Conservation (phyloP, 2,797 vertebrate genomes). For the Leucoraja ocellata region DNA sequence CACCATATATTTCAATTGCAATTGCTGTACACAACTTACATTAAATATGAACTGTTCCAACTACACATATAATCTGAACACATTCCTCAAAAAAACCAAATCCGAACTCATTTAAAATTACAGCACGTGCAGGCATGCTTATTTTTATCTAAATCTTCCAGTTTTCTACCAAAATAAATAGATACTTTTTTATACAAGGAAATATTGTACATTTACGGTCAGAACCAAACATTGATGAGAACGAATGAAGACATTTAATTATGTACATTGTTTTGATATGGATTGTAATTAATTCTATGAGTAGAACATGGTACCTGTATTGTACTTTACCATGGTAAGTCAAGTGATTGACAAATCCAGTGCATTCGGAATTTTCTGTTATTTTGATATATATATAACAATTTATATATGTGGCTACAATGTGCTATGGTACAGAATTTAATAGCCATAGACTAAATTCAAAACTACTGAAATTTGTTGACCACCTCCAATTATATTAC, state of each 20-base stretch:
- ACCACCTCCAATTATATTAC: neutral
- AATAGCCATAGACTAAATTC: neutral
- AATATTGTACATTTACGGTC: conserved; percentile 15
- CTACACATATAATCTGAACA: neutral
- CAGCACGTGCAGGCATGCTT: conserved; percentile 15
- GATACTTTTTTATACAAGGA: conserved; percentile 7
- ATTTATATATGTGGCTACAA: neutral
- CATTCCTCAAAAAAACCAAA: neutral
- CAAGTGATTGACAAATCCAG: neutral
- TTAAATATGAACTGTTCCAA: neutral
- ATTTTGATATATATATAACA: neutral
- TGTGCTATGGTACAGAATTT: neutral
- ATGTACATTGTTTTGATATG: neutral
- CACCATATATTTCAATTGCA: neutral
- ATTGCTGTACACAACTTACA: neutral
- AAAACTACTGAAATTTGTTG: neutral
- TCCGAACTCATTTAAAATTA: conserved; percentile 3
- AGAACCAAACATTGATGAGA: neutral
- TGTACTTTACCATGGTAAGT: neutral
- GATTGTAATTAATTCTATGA: too few species aligned
- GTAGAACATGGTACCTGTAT: neutral
- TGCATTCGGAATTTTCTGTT: neutral
- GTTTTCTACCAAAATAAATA: conserved; percentile 31
- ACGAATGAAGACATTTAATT: neutral
- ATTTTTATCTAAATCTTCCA: neutral